Evolutionary conservation across 2,888 invertebrate genomes (phyloP).

Genomic region (Drosophila longiperda): DNA sequence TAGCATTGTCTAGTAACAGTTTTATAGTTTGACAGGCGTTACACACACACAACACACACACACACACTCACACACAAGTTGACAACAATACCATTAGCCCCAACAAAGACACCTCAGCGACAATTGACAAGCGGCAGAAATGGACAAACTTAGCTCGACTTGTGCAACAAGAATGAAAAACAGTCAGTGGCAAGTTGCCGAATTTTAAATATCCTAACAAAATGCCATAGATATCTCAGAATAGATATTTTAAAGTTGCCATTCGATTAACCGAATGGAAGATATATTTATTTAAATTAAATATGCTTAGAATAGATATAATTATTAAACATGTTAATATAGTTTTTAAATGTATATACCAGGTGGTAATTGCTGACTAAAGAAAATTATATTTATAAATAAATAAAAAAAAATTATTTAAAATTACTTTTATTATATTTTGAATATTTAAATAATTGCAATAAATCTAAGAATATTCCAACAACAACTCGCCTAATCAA

Average conservation of each 20-base stretch:
- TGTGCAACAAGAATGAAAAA: neutral
- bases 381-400: too few relatives aligned
- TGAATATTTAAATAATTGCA: neutral
- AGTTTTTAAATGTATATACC: rapidly evolving
- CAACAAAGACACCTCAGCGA: slow-evolving; percentile 63
- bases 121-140: slow-evolving; percentile 61
- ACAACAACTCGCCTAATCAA: neutral
- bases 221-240: too few relatives aligned
- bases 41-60: slow-evolving; percentile 49
- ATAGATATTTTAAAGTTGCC: neutral
- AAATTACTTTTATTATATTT: too few relatives aligned
- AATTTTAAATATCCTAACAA: neutral
- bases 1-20: slow-evolving; percentile 60
- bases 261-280: neutral
- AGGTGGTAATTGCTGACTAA: too few relatives aligned
- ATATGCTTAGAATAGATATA: neutral
- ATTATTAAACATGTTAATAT: neutral
- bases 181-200: neutral
- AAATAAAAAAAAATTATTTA: too few relatives aligned
- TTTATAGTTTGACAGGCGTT: slow-evolving; percentile 73
- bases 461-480: neutral
- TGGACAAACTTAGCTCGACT: slow-evolving; percentile 15
- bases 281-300: neutral
- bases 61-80: slow-evolving; percentile 42
- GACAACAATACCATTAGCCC: slow-evolving; percentile 74